phyloP scores from a whole-genome alignment of 2,888 invertebrate genomes.

The Unio pictorum region DNA sequence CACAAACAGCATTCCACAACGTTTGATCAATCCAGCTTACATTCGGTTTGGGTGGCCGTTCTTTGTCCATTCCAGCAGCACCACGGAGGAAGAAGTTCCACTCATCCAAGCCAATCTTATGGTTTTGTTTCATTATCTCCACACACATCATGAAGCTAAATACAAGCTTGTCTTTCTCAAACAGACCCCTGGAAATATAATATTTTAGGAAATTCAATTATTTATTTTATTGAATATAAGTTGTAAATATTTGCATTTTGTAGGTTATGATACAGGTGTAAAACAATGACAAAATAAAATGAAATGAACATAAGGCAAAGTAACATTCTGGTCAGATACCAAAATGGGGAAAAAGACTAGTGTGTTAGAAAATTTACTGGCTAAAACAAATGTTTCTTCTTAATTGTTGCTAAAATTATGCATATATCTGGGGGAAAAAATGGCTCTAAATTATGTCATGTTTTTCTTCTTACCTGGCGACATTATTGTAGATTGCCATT shows the following conservation, averaged over 20 bases:
- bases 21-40: constrained; percentile 77
- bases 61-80: constrained; percentile 68
- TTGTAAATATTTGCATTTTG: too few species aligned
- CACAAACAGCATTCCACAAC: constrained; percentile 80
- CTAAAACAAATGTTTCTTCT: not conserved
- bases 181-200: constrained; percentile 64
- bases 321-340: too few species aligned
- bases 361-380: too few species aligned
- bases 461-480: constrained; percentile 61
- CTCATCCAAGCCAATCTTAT: constrained; percentile 77
- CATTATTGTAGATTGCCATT: constrained; percentile 70
- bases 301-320: not conserved
- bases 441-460: not conserved
- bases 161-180: constrained; percentile 72
- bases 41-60: constrained; percentile 74
- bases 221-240: too few species aligned
- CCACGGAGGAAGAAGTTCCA: constrained; percentile 88
- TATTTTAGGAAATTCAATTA: not conserved
- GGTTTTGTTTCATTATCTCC: constrained; percentile 81
- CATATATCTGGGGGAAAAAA: not conserved
- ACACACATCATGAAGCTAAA: constrained; percentile 81
- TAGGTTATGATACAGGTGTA: not conserved
- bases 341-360: too few species aligned
- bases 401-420: not conserved
- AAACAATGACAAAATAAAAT: constrained; percentile 1